These are phyloP conservation scores for Adelphocoris suturalis DNA, from an alignment of 2,888 invertebrate genomes.

Conservation along the genomic window DNA sequence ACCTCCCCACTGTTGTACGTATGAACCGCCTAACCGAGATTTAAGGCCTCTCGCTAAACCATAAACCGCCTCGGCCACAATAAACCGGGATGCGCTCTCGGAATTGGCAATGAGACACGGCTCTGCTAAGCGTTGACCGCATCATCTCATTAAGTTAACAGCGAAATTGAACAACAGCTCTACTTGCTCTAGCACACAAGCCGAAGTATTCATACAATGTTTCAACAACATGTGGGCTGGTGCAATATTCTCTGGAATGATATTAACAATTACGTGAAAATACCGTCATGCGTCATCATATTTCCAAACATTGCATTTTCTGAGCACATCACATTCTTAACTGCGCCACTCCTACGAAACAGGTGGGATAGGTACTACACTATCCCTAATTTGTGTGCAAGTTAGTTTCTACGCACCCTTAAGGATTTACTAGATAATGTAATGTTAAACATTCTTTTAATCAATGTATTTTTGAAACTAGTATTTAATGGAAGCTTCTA, in stretches of 20 bases:
- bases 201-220: neutral
- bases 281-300: too few relatives aligned
- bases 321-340: too few relatives aligned
- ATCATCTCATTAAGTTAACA: slow-evolving; percentile 54
- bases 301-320: too few relatives aligned
- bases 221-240: neutral
- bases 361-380: too few relatives aligned
- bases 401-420: too few relatives aligned
- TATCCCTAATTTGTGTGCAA: too few relatives aligned
- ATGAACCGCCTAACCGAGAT: slow-evolving; percentile 58
- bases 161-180: slow-evolving; percentile 29
- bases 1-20: neutral
- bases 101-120: slow-evolving; percentile 60
- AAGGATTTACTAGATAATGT: too few relatives aligned
- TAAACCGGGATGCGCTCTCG: slow-evolving; percentile 57
- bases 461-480: too few relatives aligned
- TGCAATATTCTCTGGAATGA: neutral
- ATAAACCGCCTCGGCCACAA: slow-evolving; percentile 55
- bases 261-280: too few relatives aligned
- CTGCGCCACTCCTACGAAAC: too few relatives aligned
- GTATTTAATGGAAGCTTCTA: too few relatives aligned
- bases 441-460: too few relatives aligned
- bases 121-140: slow-evolving; percentile 53
- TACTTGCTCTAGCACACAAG: neutral
- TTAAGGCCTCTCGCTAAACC: slow-evolving; percentile 58